Conservation (phyloP, 2,888 invertebrate genomes). For the Drymonia ruficornis region DNA sequence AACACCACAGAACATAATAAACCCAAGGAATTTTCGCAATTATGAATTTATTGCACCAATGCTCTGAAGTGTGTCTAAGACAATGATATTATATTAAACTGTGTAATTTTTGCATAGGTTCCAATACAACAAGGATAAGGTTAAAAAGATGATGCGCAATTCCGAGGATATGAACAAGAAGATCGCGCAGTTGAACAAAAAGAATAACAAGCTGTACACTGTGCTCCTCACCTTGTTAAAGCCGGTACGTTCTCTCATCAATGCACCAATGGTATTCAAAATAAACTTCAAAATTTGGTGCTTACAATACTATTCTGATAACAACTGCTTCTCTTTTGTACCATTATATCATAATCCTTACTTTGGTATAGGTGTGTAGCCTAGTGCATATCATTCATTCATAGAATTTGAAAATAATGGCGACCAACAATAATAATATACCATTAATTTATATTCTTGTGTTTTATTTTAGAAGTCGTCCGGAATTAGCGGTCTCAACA, state of each 20-base stretch:
- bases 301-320: too few relatives aligned
- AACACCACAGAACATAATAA: neutral
- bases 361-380: too few relatives aligned
- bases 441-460: too few relatives aligned
- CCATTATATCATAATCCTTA: too few relatives aligned
- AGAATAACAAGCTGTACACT: conserved; percentile 19
- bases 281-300: too few relatives aligned
- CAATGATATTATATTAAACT: neutral
- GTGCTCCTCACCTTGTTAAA: conserved; percentile 14
- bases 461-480: conserved; percentile 10
- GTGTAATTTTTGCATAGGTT: conserved; percentile 31
- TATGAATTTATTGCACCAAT: too few relatives aligned
- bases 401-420: too few relatives aligned
- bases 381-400: too few relatives aligned
- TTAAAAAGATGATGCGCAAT: conserved; percentile 28
- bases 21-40: neutral
- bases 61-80: too few relatives aligned
- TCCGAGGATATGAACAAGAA: conserved; percentile 35
- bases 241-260: conserved; percentile 11
- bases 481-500: neutral
- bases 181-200: conserved; percentile 26
- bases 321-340: too few relatives aligned
- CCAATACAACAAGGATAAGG: conserved; percentile 42
- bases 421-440: too few relatives aligned
- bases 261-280: too few relatives aligned